Evolutionary conservation across 2,113 vertebrate species (phyloP).

Genomic region (Kobus ellipsiprymnus): DNA sequence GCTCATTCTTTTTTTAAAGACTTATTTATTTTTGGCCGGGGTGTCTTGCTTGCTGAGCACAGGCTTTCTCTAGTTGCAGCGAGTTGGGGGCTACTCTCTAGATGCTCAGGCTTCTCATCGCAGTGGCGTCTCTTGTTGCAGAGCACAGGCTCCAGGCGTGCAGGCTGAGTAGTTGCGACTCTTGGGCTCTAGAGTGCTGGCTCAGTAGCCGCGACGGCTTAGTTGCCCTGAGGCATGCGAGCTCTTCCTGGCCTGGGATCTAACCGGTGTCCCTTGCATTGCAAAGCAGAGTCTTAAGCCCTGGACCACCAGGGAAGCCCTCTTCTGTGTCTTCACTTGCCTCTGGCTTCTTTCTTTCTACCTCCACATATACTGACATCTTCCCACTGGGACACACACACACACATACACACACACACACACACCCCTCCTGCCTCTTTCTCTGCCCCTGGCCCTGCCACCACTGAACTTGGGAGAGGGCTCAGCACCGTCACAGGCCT

Average conservation of each 20-base stretch:
- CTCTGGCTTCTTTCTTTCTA: neutral
- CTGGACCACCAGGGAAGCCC: neutral
- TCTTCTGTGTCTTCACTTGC: neutral
- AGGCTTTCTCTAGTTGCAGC: neutral
- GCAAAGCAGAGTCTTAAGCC: neutral
- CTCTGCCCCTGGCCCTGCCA: neutral
- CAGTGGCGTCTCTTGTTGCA: neutral
- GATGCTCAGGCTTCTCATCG: neutral
- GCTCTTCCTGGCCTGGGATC: neutral
- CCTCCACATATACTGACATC: neutral
- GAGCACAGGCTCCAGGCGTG: neutral
- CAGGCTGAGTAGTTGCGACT: neutral
- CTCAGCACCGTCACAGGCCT: neutral
- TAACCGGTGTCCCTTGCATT: neutral
- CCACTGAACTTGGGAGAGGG: neutral
- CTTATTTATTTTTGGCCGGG: neutral
- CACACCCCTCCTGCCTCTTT: neutral
- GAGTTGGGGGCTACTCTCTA: rapidly evolving
- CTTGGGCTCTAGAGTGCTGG: neutral
- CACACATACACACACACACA: neutral
- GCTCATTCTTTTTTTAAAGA: neutral
- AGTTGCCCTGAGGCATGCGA: neutral
- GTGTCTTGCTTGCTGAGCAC: neutral
- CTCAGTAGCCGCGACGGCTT: rapidly evolving
- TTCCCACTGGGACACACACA: neutral